These are phyloP conservation scores for Clanis bilineata DNA, from an alignment of 2,888 invertebrate species.

Conservation along the genomic window DNA sequence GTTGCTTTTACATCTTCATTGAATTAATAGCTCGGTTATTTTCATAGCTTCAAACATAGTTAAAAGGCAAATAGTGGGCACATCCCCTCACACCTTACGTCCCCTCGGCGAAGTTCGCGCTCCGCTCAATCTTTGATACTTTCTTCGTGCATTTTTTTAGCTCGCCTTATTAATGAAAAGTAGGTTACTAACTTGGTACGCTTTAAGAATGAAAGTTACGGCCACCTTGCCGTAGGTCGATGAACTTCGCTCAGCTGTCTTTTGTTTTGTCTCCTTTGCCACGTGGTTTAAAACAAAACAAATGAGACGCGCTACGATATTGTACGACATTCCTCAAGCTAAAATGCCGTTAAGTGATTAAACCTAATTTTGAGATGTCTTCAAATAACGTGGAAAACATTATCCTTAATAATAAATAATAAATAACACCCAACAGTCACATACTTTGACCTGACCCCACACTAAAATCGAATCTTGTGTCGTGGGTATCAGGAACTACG, in stretches of 20 bases:
- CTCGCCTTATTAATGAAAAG: conserved; percentile 82
- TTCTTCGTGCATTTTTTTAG: conserved; percentile 82
- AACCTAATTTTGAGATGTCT: no score
- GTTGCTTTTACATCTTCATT: no score
- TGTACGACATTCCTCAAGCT: no score
- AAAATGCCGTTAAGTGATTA: no score
- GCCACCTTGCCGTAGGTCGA: conserved; percentile 79
- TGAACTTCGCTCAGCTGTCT: conserved; percentile 73
- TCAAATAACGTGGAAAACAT: no score
- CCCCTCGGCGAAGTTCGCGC: conserved; percentile 73
- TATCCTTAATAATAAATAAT: no score
- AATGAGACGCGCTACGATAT: neutral
- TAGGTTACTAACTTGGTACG: conserved; percentile 81
- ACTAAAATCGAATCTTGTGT: no score
- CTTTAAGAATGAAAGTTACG: conserved; percentile 82
- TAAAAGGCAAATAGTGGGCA: conserved; percentile 12
- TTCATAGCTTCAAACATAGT: no score
- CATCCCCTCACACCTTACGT: conserved; percentile 52
- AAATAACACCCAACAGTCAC: no score
- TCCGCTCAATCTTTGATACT: conserved; percentile 82
- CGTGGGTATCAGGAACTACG: no score
- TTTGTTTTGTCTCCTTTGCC: conserved; percentile 63
- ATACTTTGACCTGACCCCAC: no score
- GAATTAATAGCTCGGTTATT: no score
- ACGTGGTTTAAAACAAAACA: conserved; percentile 22